Evolutionary conservation across 1,140 invertebrate genomes (phyloP).

Genomic region (Calycopis cecrops): DNA sequence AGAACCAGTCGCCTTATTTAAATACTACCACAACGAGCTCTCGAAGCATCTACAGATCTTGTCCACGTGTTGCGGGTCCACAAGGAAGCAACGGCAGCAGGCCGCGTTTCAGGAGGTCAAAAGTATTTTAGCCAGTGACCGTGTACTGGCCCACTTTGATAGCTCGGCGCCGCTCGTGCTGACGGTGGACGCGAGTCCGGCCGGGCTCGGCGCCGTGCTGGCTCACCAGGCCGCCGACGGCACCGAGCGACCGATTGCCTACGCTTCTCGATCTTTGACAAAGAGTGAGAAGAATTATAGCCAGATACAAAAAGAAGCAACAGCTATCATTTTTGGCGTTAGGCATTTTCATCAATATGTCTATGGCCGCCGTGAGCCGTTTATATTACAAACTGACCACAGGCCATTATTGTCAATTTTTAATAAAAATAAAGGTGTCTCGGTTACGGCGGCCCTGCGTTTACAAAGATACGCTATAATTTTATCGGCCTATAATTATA

Average conservation of each 20-base stretch:
- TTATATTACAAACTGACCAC: conserved; percentile 31
- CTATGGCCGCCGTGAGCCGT: conserved; percentile 28
- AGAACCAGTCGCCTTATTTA: too few species aligned
- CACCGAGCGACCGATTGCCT: conserved; percentile 16
- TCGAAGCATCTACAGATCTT: too few species aligned
- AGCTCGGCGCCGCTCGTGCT: conserved; percentile 40
- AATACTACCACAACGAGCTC: too few species aligned
- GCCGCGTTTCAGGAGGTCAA: too few species aligned
- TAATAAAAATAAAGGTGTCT: conserved; percentile 20
- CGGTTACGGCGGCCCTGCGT: conserved; percentile 23
- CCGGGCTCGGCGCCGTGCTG: conserved; percentile 37
- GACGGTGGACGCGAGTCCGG: conserved; percentile 38
- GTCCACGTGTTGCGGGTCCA: too few species aligned
- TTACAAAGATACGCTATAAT: conserved; percentile 28
- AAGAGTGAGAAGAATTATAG: neutral
- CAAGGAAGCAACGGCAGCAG: too few species aligned
- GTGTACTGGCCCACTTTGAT: conserved; percentile 59
- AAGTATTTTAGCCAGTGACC: too few species aligned
- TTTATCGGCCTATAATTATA: conserved; percentile 25
- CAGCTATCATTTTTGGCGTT: conserved; percentile 17
- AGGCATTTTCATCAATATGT: conserved; percentile 25
- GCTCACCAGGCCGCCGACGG: conserved; percentile 27
- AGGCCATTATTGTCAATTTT: conserved; percentile 27
- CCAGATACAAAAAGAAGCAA: conserved; percentile 11
- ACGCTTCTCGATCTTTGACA: conserved; percentile 2